Conservation (phyloP, 1,140 invertebrate species). For the Drepana arcuata region DNA sequence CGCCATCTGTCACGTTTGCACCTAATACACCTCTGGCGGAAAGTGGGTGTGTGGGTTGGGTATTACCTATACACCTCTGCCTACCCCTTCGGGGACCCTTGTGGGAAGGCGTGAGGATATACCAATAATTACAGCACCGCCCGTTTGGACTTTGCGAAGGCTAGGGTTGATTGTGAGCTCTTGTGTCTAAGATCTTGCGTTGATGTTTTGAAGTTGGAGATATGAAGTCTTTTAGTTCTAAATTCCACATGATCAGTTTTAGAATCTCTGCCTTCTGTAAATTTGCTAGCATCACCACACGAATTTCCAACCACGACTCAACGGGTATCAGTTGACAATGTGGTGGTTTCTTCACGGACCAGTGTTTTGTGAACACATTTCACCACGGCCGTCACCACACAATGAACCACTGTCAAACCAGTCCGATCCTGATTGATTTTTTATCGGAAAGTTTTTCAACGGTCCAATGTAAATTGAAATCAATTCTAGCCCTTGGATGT, state of each 20-base stretch:
- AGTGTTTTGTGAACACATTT: conserved; percentile 45
- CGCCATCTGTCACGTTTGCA: too few relatives aligned
- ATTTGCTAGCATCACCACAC: conserved; percentile 25
- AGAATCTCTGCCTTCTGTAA: conserved; percentile 21
- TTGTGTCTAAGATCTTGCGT: too few relatives aligned
- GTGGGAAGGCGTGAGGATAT: too few relatives aligned
- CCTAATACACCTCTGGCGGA: too few relatives aligned
- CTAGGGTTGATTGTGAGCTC: too few relatives aligned
- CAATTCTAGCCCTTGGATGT: conserved; percentile 28
- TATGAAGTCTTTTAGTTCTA: background rate
- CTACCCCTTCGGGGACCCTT: too few relatives aligned
- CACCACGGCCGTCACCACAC: conserved; percentile 48
- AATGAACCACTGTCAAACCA: conserved; percentile 54
- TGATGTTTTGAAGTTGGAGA: background rate
- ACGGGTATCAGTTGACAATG: conserved; percentile 52
- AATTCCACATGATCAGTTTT: conserved; percentile 16
- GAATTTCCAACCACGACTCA: conserved; percentile 19
- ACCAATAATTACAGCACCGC: too few relatives aligned
- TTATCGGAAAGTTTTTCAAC: conserved; percentile 38
- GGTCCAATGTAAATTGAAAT: conserved; percentile 42
- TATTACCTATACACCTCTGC: too few relatives aligned
- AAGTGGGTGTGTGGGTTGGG: too few relatives aligned
- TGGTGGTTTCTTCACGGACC: conserved; percentile 40
- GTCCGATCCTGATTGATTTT: conserved; percentile 61
- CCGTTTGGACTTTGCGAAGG: too few relatives aligned